Evolutionary conservation across 2,797 vertebrate genomes (phyloP), one percentile per base, ranked within the genome.

Genomic region (Urosaurus nigricauda): DNA sequence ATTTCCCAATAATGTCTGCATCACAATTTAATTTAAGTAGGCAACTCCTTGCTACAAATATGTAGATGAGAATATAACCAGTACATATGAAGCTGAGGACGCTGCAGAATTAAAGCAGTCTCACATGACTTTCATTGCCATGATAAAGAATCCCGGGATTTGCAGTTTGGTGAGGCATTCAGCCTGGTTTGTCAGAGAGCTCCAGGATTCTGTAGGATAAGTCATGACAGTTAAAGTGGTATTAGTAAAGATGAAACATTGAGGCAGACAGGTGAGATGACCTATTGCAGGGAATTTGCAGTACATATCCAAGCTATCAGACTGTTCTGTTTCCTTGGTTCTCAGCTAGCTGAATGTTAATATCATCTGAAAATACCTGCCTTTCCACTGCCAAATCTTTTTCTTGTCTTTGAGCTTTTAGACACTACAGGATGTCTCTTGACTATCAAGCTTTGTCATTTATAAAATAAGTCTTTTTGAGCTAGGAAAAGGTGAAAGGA

Each of bases 401-500:
- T 86, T 87, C 40, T 83, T 89, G 80, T 88, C 87, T 85, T 43
- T 47, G 90, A 92, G 92, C 92, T 94, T 70, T 86, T 92, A 85
- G 89, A 91, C 87, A 88, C 91, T 93, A 51, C 1, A 1, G 93
- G 89, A 79, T 87, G 74, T 90, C 89, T 91, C 88, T 90, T 93
- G 51, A 89, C 90, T 91, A 90, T 24, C 84, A 87, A 68, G 29
- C 43, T 90, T 92, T 95, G 93, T 94, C 79, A 90, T 90, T 94
- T 84, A 94, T 74, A 68, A 93, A 68, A 93, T 94, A 89, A 90
- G 92, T 85, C 83, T 94, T 84, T 85, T 81, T 71, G 89, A 94
- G 88, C 68, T 78, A 35, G 56, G 35, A 9, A 56, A 37, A 32
- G 32, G 29, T 9, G 74, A 83, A 43, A 87, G 65, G 32, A 68